Percentiles rank a stretch among this genome's conserved stretches.
Evolutionary conservation across 2,888 invertebrate genomes (phyloP).

Genomic region (Tetranychus truncatus): DNA sequence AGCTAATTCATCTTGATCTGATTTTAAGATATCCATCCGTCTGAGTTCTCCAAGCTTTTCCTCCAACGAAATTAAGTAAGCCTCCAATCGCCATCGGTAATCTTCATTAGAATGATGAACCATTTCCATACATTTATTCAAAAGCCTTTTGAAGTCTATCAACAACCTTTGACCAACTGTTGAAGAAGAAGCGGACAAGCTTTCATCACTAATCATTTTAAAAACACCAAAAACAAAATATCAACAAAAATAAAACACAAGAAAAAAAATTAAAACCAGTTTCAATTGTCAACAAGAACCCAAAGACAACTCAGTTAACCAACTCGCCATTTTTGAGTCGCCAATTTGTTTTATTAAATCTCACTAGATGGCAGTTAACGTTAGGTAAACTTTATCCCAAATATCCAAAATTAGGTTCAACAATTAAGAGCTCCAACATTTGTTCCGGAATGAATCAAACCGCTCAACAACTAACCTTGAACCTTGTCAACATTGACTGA

Average conservation of each 20-base stretch:
- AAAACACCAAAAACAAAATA: background rate
- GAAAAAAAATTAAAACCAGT: no score
- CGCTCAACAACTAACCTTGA: no score
- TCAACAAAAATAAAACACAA: background rate
- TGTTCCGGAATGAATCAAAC: no score
- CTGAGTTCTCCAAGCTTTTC: constrained; percentile 4
- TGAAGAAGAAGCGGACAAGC: background rate
- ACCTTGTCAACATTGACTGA: no score
- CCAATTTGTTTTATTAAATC: no score
- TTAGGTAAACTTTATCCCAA: no score
- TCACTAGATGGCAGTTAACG: no score
- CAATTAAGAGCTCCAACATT: no score
- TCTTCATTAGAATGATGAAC: background rate
- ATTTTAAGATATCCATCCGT: background rate
- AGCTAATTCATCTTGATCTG: constrained; percentile 4
- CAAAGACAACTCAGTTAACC: no score
- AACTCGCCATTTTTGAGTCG: no score
- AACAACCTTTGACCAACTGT: background rate
- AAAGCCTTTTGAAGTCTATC: background rate
- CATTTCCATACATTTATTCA: background rate
- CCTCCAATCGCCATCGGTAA: constrained; percentile 9
- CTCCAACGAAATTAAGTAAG: constrained; percentile 2
- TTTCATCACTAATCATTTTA: background rate
- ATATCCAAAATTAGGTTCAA: no score
- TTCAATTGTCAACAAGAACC: no score